Evolutionary conservation across 2,797 vertebrate species (phyloP), one percentile per base, ranked within the genome.

Genomic region (Heliangelus exortis): DNA sequence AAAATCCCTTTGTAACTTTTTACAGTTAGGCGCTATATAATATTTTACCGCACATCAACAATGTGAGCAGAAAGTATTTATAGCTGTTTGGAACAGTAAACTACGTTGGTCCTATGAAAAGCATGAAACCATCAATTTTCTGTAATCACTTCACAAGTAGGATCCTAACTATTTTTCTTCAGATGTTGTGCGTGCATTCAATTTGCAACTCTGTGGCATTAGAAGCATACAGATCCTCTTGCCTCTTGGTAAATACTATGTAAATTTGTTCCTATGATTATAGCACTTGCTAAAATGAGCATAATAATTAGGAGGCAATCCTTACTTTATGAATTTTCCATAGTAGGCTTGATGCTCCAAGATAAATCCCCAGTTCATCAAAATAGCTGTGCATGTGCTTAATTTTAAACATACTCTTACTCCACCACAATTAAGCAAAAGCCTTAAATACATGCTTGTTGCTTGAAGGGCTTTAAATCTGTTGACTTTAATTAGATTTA

Each of bases 271-370:
- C 89, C 80, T 88, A 66, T 88, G 93, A 96, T 96, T 96, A 96
- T 39, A 96, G 85, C 71, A 91, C 59, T 93, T 96, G 91, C 82
- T 96, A 78, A 96, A 93, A 92, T 90, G 92, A 92, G 74, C 47
- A 66, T 36, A 88, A 89, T 95, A 97, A 96, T 95, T 96, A 96
- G 69, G 89, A 96, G 85, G 63, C 91, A 96, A 96, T 87, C 89
- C 92, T 88, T 51, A 59, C 85, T 90, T 95, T 96, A 97, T 96
- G 93, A 95, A 96, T 96, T 97, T 96, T 96, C 93, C 93, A 76
- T 91, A 82, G 92, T 19, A 96, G 91, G 85, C 86, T 93, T 96
- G 92, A 96, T 93, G 92, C 73, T 94, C 29, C 50, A 69, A 93
- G 95, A 96, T 86, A 94, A 92, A 96, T 72, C 75, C 76, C 74